These are phyloP conservation scores for Fistularia tabacaria DNA, from an alignment of 2,797 vertebrate species.

Conservation along the genomic window DNA sequence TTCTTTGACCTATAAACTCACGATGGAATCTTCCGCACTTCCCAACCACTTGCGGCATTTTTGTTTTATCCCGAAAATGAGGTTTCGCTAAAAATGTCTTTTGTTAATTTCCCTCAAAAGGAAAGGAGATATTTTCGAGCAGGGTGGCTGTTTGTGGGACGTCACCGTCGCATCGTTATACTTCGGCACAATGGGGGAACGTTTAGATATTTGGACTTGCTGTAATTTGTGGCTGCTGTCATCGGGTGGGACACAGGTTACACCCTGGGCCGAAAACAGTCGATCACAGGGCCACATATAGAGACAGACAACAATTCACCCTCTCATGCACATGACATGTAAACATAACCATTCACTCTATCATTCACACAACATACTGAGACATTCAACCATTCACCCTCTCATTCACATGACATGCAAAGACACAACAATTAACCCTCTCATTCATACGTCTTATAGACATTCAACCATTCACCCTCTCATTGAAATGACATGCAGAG, in stretches of 20 bases:
- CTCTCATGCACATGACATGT: too few relatives aligned
- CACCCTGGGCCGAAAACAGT: too few relatives aligned
- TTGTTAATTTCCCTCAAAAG: neutral
- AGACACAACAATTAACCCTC: too few relatives aligned
- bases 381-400: too few relatives aligned
- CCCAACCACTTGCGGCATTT: neutral
- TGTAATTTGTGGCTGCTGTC: slow-evolving; percentile 21
- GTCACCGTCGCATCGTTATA: slow-evolving; percentile 29
- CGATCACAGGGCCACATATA: too few relatives aligned
- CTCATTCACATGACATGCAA: too few relatives aligned
- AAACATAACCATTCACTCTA: too few relatives aligned
- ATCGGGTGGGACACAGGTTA: slow-evolving; percentile 9
- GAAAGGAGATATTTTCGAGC: slow-evolving; percentile 23
- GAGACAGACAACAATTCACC: too few relatives aligned
- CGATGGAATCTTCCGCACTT: slow-evolving; percentile 19
- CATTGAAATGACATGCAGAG: too few relatives aligned
- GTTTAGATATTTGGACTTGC: slow-evolving; percentile 22
- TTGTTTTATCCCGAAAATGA: neutral
- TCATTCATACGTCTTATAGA: too few relatives aligned
- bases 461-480: too few relatives aligned
- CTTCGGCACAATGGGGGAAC: slow-evolving; percentile 33
- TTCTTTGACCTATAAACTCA: slow-evolving; percentile 61
- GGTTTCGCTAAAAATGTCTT: neutral
- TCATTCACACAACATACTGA: too few relatives aligned
- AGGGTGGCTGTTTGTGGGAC: slow-evolving; percentile 40